Base-by-base conservation (phyloP, 2,888 invertebrate genomes). In the Coremacera marginata region DNA sequence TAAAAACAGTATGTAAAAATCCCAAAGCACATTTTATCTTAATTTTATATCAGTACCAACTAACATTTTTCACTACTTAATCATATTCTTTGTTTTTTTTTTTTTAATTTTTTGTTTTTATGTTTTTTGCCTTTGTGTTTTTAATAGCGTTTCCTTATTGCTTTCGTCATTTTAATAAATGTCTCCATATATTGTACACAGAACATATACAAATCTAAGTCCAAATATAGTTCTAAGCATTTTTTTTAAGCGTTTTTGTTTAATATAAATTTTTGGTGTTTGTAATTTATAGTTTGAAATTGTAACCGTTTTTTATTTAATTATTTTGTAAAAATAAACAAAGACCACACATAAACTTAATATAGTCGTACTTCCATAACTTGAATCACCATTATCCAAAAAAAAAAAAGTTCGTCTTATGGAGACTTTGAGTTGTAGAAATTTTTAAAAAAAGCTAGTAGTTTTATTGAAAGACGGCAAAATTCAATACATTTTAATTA, bases 171-270 rank as follows among this genome's bases (percentile, higher is more conserved):
- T 51, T n/a, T 72, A 25, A 62, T 72, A 25, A 62, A 72, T 49
- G 27, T 25, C 27, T 19, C 25, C 37, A 55, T 16, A 57, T 55
- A n/a, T 62, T 75, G 75, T 67, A 75, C 67, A 34, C n/a, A 57
- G 16, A 70, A 19, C 22, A 44, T 70, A 60, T 71, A 71, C 70
- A 70, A 70, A 71, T 44, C 49, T 37, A 68, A 68, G 68, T 75
- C 68, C 75, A 75, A 75, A 75, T 75, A 75, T 75, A 75, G 65
- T 75, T n/a, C 52, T 52, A 57, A 57, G 37, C 37, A 19, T 9
- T 57, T n/a, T 44, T 34, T 71, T 25, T 55, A 27, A 67, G n/a
- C 31, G 49, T 62, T 34, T 60, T 44, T 72, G 60, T 72, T 63
- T 19, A 5, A 49, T 25, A 25, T 27, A 19, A 60, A 27, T 60